Conservation (phyloP, 2,113 vertebrate species). For the Poecile atricapillus region DNA sequence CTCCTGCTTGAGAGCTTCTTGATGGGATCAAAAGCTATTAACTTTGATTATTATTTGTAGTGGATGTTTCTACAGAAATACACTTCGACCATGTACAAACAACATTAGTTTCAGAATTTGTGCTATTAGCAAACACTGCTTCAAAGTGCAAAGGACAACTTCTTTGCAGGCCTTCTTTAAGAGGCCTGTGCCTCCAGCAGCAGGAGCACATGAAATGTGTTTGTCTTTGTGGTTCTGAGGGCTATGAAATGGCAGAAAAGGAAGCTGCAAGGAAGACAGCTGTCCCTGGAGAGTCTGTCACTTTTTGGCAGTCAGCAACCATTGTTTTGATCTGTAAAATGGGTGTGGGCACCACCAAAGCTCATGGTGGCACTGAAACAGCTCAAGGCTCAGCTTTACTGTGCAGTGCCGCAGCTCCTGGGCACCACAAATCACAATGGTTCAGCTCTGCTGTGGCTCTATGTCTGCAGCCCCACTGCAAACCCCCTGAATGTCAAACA, state of each 20-base stretch:
- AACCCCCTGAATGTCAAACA: not conserved
- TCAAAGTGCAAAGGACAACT: not conserved
- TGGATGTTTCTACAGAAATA: not conserved
- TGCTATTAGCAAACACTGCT: not conserved
- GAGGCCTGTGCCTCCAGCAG: not conserved
- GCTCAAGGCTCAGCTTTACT: not conserved
- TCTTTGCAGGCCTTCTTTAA: not conserved
- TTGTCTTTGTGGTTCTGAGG: not conserved
- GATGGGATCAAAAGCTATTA: not conserved
- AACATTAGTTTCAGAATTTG: not conserved
- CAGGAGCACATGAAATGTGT: not conserved
- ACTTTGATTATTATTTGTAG: not conserved
- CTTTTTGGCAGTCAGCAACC: not conserved
- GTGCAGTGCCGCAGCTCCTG: not conserved
- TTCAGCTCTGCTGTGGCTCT: not conserved
- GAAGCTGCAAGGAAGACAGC: not conserved
- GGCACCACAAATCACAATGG: rapidly evolving
- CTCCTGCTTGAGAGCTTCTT: not conserved
- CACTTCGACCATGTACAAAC: not conserved
- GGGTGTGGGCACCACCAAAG: not conserved
- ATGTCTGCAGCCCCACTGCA: not conserved
- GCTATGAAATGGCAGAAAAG: not conserved
- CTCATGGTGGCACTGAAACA: not conserved
- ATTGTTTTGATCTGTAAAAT: not conserved
- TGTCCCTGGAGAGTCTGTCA: not conserved